Base-by-base conservation (phyloP, 2,888 invertebrate genomes). In the Crepidodera aurea region DNA sequence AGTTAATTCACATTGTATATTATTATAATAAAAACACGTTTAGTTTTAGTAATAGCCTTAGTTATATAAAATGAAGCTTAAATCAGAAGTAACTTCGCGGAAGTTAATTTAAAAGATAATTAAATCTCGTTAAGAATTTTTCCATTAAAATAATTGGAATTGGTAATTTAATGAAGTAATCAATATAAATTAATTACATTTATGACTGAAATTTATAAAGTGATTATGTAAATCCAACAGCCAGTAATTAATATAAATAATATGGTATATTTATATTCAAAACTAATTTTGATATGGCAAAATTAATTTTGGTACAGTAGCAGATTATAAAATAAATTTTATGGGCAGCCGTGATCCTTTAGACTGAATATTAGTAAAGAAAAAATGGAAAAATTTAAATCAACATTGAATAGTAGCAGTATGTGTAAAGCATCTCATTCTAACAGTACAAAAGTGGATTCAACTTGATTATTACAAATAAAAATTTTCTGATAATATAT, bases 31-130 rank as follows among this genome's bases (percentile, higher is more conserved):
- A 22, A 22, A 22, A 22, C 22, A 22, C 22, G 22, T 22, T 22
- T 22, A 6, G 22, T 22, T 22, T 6, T 22, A 22, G 2, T 22
- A 22, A 22, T 6, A 22, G 22, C 22, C 22, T 22, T 22, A 22
- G 22, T 29, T 10, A 8, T 29, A 29, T 29, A 29, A 29, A 29
- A 10, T 10, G 2, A 25, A 25, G 3, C 25, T 25, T 6, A 29
- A 29, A 8, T 29, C 29, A 8, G 8, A 29, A 13, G 16, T 13
- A 42, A 42, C 42, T 42, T 42, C 19, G 42, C 42, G 42, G 42
- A 42, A 42, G 42, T 42, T 42, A 42, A 42, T 42, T 42, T 42
- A 42, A 13, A 42, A 42, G 42, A 42, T 42, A 42, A 42, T 42
- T 13, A 42, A 16, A 16, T 42, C 42, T 42, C 16, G 16, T 42